Evolutionary conservation across 2,113 vertebrate species (phyloP).

Genomic region (Callospermophilus lateralis): DNA sequence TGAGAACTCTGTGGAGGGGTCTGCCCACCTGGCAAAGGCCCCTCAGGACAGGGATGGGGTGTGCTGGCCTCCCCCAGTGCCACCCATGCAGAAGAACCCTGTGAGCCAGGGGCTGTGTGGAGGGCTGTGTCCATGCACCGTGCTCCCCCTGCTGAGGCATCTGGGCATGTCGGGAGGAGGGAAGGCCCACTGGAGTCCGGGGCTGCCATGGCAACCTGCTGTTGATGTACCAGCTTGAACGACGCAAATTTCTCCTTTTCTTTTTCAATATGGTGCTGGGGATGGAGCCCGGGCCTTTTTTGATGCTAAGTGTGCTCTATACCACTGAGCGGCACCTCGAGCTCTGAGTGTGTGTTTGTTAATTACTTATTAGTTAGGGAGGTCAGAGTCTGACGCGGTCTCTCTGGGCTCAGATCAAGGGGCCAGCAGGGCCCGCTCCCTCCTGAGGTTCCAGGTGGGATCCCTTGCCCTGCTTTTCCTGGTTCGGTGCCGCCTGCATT

Average conservation of each 20-base stretch:
- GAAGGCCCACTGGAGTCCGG: background rate
- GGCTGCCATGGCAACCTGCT: background rate
- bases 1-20: accelerated
- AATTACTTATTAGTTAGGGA: too few species aligned
- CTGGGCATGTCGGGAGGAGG: accelerated
- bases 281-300: background rate
- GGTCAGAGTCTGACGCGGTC: background rate
- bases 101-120: accelerated
- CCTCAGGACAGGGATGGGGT: background rate
- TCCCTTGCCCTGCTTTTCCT: background rate
- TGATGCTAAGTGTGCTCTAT: background rate
- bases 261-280: background rate
- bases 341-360: background rate
- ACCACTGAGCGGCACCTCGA: background rate
- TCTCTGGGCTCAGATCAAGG: background rate
- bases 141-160: background rate
- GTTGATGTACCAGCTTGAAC: background rate
- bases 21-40: background rate
- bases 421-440: background rate
- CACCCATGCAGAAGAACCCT: accelerated
- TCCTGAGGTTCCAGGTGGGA: accelerated
- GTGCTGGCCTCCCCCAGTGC: background rate
- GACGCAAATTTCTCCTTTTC: accelerated
- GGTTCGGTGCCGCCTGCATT: background rate
- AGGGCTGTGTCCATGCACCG: accelerated